Conservation (phyloP, 2,113 vertebrate species). For the Pachypanchax playfairii region DNA sequence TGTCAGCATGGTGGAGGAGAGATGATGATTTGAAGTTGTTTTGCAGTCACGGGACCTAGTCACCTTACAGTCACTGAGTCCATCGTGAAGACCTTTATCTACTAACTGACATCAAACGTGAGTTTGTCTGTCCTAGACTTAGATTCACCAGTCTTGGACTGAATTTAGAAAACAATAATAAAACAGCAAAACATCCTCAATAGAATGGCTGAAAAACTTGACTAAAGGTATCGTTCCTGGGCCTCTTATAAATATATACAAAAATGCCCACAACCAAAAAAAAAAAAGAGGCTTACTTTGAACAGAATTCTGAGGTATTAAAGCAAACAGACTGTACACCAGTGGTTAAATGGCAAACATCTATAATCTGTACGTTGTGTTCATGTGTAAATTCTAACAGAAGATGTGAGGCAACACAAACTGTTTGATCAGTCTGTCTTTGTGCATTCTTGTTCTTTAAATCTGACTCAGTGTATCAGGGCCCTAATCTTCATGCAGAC, state of each 20-base stretch:
- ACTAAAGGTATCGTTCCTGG: too few species aligned
- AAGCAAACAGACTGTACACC: background rate
- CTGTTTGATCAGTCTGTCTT: slow-evolving; percentile 53
- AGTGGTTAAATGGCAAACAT: slow-evolving; percentile 9
- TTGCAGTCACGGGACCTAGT: background rate
- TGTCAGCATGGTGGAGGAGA: background rate
- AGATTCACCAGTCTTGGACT: too few species aligned
- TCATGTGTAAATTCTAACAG: slow-evolving; percentile 29
- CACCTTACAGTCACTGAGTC: background rate
- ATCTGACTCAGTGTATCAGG: slow-evolving; percentile 43
- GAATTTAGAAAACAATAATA: too few species aligned
- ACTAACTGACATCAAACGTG: too few species aligned
- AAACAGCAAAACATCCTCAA: too few species aligned
- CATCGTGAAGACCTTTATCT: too few species aligned
- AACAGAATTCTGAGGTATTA: background rate
- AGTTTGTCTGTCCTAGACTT: too few species aligned
- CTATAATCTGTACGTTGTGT: slow-evolving; percentile 1
- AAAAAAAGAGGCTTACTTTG: background rate
- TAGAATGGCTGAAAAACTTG: too few species aligned
- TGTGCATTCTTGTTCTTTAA: slow-evolving; percentile 35
- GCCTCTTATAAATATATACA: background rate
- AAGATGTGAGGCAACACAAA: slow-evolving; percentile 15
- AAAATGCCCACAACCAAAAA: background rate
- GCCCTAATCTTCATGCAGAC: slow-evolving; percentile 71
- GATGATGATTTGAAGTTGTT: background rate